Conservation (phyloP, 2,113 vertebrate genomes). For the Brevimyrus niger region DNA sequence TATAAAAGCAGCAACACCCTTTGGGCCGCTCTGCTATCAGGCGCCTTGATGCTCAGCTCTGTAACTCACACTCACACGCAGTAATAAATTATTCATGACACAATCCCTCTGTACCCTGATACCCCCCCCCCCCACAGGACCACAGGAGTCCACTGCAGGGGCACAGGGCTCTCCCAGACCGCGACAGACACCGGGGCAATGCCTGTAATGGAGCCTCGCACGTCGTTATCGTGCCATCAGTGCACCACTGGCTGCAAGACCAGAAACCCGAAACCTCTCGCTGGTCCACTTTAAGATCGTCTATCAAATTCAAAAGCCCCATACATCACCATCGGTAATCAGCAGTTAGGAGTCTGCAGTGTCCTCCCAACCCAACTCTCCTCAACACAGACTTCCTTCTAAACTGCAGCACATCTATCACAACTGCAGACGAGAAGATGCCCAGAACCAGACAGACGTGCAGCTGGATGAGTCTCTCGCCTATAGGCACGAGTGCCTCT, state of each 20-base stretch:
- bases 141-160: background rate
- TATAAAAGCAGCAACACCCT: background rate
- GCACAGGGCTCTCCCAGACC: background rate
- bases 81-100: background rate
- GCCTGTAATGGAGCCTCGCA: background rate
- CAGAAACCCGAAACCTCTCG: background rate
- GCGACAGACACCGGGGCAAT: background rate
- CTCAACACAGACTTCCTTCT: background rate
- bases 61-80: background rate
- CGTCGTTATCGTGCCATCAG: background rate
- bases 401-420: background rate
- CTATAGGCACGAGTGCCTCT: background rate
- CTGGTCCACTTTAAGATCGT: background rate
- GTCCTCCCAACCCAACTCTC: background rate
- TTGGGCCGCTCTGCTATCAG: background rate
- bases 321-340: background rate
- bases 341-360: background rate
- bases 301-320: background rate
- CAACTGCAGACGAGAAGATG: background rate
- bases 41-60: background rate
- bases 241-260: background rate
- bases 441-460: background rate
- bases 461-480: background rate
- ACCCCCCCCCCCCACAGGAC: background rate
- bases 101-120: slow-evolving; percentile 1